These are phyloP conservation scores for Thereuonema tuberculata DNA, from an alignment of 1,140 invertebrate species.

Conservation along the genomic window DNA sequence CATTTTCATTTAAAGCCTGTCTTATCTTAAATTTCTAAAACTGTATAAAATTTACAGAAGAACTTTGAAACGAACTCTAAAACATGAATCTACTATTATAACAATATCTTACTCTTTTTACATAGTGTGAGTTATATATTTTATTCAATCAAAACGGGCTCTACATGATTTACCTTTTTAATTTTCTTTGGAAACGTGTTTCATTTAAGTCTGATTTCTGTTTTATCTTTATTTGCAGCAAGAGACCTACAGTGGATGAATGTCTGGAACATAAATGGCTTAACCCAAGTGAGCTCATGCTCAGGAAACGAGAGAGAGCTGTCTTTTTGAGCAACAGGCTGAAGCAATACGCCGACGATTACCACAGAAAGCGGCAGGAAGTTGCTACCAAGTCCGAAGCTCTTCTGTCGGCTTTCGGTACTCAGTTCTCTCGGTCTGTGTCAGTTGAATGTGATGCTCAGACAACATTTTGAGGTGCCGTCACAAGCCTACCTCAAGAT, in stretches of 20 bases:
- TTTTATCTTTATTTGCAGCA: conserved; percentile 42
- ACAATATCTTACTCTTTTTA: no score
- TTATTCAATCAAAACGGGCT: no score
- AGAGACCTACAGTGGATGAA: conserved; percentile 83
- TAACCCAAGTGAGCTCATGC: conserved; percentile 76
- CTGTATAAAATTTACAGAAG: no score
- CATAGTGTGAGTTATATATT: no score
- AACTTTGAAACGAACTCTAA: no score
- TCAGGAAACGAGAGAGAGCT: conserved; percentile 78
- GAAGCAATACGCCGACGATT: conserved; percentile 20
- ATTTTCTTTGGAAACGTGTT: no score
- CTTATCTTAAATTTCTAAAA: no score
- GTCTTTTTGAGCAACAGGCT: conserved; percentile 65
- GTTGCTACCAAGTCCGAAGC: background rate
- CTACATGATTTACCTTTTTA: no score
- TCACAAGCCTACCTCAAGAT: no score
- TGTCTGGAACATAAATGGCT: conserved; percentile 93
- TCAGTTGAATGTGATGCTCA: conserved; percentile 8
- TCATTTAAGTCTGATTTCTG: no score
- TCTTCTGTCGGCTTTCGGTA: background rate
- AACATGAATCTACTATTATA: no score
- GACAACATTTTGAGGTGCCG: conserved; percentile 5
- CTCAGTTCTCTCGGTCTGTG: background rate
- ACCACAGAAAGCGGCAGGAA: conserved; percentile 8
- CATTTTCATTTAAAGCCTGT: no score